phyloP scores from a whole-genome alignment of 2,888 invertebrate species.

The Rhagonycha fulva region DNA sequence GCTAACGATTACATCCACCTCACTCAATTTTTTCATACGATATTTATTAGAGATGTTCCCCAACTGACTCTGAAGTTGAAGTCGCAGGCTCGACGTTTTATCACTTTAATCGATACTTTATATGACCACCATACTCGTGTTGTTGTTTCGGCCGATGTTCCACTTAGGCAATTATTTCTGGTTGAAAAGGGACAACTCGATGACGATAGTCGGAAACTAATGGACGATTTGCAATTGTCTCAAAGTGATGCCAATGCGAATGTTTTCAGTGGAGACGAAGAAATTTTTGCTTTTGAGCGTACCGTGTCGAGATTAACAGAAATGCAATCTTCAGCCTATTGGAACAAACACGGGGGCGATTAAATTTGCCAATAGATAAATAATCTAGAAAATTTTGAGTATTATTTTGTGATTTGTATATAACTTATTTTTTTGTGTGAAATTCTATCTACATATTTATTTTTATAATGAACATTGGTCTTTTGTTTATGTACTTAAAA shows the following conservation, averaged over 20 bases:
- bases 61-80: constrained; percentile 76
- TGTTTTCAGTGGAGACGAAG: constrained; percentile 97
- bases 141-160: constrained; percentile 81
- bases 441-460: neutral
- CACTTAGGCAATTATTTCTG: constrained; percentile 76
- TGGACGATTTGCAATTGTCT: constrained; percentile 93
- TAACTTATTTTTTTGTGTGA: constrained; percentile 8
- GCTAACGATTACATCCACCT: constrained; percentile 94
- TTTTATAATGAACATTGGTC: neutral
- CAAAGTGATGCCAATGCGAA: constrained; percentile 80
- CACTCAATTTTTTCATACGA: constrained; percentile 92
- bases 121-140: constrained; percentile 91
- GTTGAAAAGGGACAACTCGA: constrained; percentile 58
- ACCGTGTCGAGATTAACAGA: constrained; percentile 91
- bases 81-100: constrained; percentile 92
- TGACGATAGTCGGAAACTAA: constrained; percentile 84
- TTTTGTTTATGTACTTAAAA: constrained; percentile 1
- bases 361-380: neutral
- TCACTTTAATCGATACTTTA: constrained; percentile 94
- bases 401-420: constrained; percentile 9
- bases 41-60: constrained; percentile 89
- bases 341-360: constrained; percentile 61
- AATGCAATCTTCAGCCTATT: constrained; percentile 96
- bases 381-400: neutral
- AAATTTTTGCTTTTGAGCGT: constrained; percentile 94